Conservation (phyloP, 1,140 invertebrate species). For the Drosophila quadrilineata region DNA sequence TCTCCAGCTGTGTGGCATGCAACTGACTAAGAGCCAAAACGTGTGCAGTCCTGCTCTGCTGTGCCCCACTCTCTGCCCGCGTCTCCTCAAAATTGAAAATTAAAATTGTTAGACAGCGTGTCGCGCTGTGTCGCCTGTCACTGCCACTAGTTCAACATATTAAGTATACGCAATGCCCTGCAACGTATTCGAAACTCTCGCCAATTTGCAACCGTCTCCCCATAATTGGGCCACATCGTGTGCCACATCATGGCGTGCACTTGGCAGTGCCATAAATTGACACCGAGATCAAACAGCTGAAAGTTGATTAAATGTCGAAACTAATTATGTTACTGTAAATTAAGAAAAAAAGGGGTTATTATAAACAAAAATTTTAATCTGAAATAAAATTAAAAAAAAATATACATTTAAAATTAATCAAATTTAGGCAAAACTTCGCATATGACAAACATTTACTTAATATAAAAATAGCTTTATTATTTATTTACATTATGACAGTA, state of each 20-base stretch:
- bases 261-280: no score
- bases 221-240: no score
- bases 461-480: background rate
- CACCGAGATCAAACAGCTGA: no score
- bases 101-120: constrained; percentile 78
- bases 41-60: constrained; percentile 37
- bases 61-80: no score
- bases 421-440: no score
- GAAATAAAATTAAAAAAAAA: no score
- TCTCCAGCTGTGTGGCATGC: background rate
- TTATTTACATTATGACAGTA: no score
- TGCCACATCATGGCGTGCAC: no score
- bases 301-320: no score
- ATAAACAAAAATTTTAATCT: no score
- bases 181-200: constrained; percentile 11
- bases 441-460: background rate
- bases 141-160: constrained; percentile 51
- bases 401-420: no score
- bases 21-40: constrained; percentile 45
- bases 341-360: background rate
- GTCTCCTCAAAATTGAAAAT: constrained; percentile 77
- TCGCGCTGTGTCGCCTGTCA: constrained; percentile 74
- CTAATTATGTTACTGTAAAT: no score
- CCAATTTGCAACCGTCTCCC: background rate
- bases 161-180: constrained; percentile 55